These are phyloP conservation scores for Hemichromis elongatus DNA, from an alignment of 2,113 vertebrate species.

Conservation along the genomic window DNA sequence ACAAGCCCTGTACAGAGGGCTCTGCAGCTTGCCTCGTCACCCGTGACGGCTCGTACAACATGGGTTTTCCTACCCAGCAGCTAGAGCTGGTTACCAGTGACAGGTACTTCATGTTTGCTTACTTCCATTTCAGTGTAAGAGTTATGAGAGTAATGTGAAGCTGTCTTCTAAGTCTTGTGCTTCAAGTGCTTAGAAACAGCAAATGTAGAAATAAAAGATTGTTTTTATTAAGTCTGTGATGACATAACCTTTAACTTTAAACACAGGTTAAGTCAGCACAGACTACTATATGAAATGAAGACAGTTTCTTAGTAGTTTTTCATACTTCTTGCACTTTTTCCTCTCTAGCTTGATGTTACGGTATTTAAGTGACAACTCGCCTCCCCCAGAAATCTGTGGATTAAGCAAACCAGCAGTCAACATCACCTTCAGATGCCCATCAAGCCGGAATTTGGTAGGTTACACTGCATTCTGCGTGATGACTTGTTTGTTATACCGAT, in stretches of 20 bases:
- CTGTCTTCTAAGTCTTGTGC: neutral
- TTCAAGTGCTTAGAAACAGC: neutral
- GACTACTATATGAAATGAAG: neutral
- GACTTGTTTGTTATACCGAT: neutral
- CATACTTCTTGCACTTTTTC: neutral
- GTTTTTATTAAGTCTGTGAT: neutral
- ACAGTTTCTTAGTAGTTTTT: neutral
- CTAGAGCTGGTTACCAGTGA: conserved; percentile 75
- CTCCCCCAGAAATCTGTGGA: conserved; percentile 73
- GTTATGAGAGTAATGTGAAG: neutral
- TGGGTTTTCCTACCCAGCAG: conserved; percentile 76
- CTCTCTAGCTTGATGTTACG: conserved; percentile 76
- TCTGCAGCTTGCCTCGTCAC: conserved; percentile 85
- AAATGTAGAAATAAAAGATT: neutral
- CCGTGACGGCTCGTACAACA: conserved; percentile 56
- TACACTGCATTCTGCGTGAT: neutral
- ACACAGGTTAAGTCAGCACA: neutral
- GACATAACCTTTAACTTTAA: neutral
- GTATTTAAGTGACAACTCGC: conserved; percentile 56
- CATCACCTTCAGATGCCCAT: conserved; percentile 88
- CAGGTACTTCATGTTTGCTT: conserved; percentile 70
- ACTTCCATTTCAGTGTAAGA: neutral
- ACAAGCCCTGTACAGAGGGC: conserved; percentile 68
- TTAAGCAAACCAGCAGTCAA: conserved; percentile 84
- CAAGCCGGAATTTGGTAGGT: conserved; percentile 79